Conservation (phyloP, 2,113 vertebrate genomes). For the Takifugu flavidus region DNA sequence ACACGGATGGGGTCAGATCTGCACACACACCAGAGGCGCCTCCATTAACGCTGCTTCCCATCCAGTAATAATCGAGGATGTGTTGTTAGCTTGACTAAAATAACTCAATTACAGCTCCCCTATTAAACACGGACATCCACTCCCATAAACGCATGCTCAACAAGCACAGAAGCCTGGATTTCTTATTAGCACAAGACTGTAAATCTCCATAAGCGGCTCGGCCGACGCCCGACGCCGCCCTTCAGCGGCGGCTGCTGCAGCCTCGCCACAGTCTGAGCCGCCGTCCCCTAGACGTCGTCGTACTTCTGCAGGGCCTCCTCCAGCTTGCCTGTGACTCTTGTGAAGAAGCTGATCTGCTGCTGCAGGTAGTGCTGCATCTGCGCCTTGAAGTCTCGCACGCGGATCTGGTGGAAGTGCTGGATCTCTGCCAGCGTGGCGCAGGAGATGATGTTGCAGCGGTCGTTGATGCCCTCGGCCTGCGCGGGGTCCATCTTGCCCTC, state of each 20-base stretch:
- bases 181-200: conserved; percentile 8
- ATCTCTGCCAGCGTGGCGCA: conserved; percentile 97
- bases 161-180: conserved; percentile 25
- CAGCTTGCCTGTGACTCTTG: conserved; percentile 92
- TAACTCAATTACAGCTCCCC: conserved; percentile 20
- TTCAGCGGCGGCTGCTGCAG: not conserved
- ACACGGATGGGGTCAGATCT: conserved; percentile 9
- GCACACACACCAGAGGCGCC: conserved; percentile 1
- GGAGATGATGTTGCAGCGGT: conserved; percentile 98
- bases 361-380: conserved; percentile 97
- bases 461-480: conserved; percentile 89
- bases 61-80: conserved; percentile 20
- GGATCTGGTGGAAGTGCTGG: conserved; percentile 95
- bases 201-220: conserved; percentile 18
- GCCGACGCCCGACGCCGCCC: conserved; percentile 18
- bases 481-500: conserved; percentile 96
- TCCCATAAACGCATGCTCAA: conserved; percentile 14
- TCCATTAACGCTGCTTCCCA: not conserved
- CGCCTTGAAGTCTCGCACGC: conserved; percentile 92
- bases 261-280: conserved; percentile 14
- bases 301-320: conserved; percentile 96
- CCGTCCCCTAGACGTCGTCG: conserved; percentile 79
- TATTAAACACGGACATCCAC: conserved; percentile 16
- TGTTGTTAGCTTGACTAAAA: conserved; percentile 9
- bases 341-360: conserved; percentile 95